Base-by-base conservation (phyloP, 1,140 invertebrate species). In the Drosophila lowei region DNA sequence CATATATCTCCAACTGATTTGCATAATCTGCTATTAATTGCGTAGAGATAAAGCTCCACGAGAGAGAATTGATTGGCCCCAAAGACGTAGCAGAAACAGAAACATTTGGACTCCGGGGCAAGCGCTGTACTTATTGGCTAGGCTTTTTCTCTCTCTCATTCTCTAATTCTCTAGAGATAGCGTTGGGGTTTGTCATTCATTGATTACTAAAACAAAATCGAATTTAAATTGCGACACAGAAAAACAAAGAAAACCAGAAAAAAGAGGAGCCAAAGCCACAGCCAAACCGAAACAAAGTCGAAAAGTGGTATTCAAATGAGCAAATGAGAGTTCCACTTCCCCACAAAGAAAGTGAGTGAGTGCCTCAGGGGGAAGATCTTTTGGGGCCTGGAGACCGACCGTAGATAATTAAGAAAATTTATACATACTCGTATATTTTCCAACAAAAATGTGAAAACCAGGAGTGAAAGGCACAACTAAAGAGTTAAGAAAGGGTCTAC, bases 11-110 rank as follows among this genome's bases (percentile, higher is more conserved):
- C 54, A 56, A 23, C 72, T 88, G 71, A 86, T 86, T 86, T 86
- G 78, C 83, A 86, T 86, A 86, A 86, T 86, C 83, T 88, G 60
- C 83, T 86, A 86, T 86, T 86, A 86, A 88, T 86, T 88, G 83
- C 75, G 83, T 42, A 52, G 63, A 79, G 74, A 79, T 78, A 73
- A 55, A 83, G 75, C 72, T 53, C 44, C 42, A 42, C 44, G 21
- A 50, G 54, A 16, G 59, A 70, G 25, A 34, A 28, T 28, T 28
- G 28, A 28, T 28, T 9, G 8, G 83, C 49, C 83, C 60, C 58
- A 86, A 86, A 86, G 71, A 77, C 81, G 68, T 77, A 64, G 63
- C 80, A 70, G 63, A 80, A 64, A 63, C 80, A 70, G 67, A 47
- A 60, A 75, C 77, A 83, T 83, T 81, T 81, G 79, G 68, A 74